phyloP scores from a whole-genome alignment of 2,113 vertebrate species.

The Echinops telfairi region DNA sequence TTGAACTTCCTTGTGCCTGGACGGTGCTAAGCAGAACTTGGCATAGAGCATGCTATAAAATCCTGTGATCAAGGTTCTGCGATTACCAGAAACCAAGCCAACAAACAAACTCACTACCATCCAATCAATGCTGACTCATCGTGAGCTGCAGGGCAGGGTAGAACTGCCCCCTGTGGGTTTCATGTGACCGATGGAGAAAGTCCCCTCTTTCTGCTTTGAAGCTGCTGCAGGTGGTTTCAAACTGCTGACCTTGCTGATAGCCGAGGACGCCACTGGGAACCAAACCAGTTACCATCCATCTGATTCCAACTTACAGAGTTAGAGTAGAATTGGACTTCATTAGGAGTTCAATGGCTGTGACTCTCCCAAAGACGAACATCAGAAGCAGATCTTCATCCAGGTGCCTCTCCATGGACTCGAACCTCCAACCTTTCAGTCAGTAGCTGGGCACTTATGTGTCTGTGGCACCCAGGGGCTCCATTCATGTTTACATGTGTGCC shows the following conservation, averaged over 20 bases:
- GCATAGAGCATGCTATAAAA: neutral
- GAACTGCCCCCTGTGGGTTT: too few species aligned
- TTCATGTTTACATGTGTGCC: neutral
- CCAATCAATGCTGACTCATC: too few species aligned
- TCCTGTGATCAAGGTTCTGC: neutral
- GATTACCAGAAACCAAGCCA: too few species aligned
- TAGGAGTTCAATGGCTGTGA: neutral
- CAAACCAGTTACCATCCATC: neutral
- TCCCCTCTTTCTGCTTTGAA: too few species aligned
- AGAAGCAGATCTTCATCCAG: neutral
- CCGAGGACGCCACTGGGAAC: too few species aligned
- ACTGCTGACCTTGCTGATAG: too few species aligned
- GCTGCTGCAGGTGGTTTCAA: too few species aligned
- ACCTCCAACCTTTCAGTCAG: neutral
- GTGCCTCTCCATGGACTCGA: neutral
- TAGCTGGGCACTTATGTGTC: neutral
- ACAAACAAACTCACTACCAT: too few species aligned
- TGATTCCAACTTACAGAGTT: neutral
- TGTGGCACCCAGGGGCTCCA: neutral
- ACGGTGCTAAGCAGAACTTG: neutral
- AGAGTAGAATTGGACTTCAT: neutral
- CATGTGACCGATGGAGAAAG: too few species aligned
- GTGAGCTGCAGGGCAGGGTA: too few species aligned
- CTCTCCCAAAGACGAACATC: neutral
- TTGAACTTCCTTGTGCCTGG: neutral